Percentiles rank a stretch among this genome's conserved stretches.
Evolutionary conservation across 2,888 invertebrate genomes (phyloP).

Genomic region (Furcula furcula): DNA sequence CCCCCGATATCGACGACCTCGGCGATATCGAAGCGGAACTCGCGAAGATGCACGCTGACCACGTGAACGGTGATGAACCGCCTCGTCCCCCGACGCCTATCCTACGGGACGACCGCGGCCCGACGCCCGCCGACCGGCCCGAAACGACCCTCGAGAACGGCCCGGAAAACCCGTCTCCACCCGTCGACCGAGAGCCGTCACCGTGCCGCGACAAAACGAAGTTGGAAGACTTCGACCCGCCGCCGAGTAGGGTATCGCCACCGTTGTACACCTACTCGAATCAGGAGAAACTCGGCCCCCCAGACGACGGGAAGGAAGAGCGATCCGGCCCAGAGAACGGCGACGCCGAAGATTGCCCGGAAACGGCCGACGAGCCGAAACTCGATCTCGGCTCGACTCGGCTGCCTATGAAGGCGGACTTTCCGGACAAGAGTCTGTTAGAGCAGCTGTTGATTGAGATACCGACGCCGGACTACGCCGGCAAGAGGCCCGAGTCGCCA

Average conservation of each 20-base stretch:
- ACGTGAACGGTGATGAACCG: constrained; percentile 59
- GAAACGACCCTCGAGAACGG: constrained; percentile 5
- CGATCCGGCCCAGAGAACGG: constrained; percentile 76
- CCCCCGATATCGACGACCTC: constrained; percentile 77
- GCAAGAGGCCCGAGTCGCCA: constrained; percentile 71
- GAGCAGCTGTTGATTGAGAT: constrained; percentile 93
- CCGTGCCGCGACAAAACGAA: constrained; percentile 37
- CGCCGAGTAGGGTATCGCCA: constrained; percentile 87
- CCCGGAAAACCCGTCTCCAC: constrained; percentile 6
- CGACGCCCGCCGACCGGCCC: constrained; percentile 9
- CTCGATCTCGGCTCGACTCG: no score
- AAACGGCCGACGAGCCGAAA: constrained; percentile 35
- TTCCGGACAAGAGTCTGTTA: constrained; percentile 83
- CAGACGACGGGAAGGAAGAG: constrained; percentile 60
- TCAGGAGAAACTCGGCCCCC: constrained; percentile 78
- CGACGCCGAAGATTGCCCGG: constrained; percentile 28
- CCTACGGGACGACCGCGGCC: constrained; percentile 12
- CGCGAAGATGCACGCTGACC: constrained; percentile 84
- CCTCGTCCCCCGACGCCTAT: constrained; percentile 17
- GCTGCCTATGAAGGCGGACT: constrained; percentile 69
- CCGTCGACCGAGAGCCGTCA: constrained; percentile 17
- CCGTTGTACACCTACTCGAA: constrained; percentile 90
- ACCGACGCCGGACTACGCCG: constrained; percentile 82
- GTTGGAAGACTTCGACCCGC: constrained; percentile 81
- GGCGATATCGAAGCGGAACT: constrained; percentile 86